These are phyloP conservation scores for Ptychodera flava DNA, from an alignment of 35 echinoderm and acorn worm species.

Conservation along the genomic window DNA sequence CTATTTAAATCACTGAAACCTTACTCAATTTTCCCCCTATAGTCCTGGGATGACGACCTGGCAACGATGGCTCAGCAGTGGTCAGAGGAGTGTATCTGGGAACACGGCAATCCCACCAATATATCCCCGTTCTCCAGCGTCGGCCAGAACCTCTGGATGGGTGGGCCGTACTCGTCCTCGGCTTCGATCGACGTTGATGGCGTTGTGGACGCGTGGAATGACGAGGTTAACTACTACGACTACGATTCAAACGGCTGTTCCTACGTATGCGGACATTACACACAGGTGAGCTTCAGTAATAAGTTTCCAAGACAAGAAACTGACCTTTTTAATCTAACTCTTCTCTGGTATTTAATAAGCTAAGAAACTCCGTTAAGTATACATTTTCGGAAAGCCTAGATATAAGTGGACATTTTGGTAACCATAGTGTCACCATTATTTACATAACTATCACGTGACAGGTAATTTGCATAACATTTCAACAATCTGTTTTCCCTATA, in stretches of 20 bases:
- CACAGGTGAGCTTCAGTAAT: constrained; percentile 44
- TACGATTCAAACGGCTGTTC: constrained; percentile 54
- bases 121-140: constrained; percentile 32
- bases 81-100: constrained; percentile 36
- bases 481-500: too few relatives aligned
- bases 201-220: constrained; percentile 63
- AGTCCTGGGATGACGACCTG: constrained; percentile 36
- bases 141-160: constrained; percentile 68
- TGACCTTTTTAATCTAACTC: too few relatives aligned
- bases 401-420: too few relatives aligned
- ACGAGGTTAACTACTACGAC: constrained; percentile 68
- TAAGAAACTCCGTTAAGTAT: too few relatives aligned
- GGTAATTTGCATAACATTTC: too few relatives aligned
- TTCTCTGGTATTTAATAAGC: too few relatives aligned
- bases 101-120: constrained; percentile 32
- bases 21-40: too few relatives aligned
- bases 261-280: constrained; percentile 87
- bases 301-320: too few relatives aligned
- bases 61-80: constrained; percentile 40
- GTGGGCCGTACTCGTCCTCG: constrained; percentile 14
- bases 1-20: too few relatives aligned
- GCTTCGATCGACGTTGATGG: constrained; percentile 19
- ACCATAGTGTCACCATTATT: too few relatives aligned
- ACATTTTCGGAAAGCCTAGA: too few relatives aligned
- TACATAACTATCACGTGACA: too few relatives aligned